Conservation (phyloP, 2,113 vertebrate genomes). For the Prunella himalayana region DNA sequence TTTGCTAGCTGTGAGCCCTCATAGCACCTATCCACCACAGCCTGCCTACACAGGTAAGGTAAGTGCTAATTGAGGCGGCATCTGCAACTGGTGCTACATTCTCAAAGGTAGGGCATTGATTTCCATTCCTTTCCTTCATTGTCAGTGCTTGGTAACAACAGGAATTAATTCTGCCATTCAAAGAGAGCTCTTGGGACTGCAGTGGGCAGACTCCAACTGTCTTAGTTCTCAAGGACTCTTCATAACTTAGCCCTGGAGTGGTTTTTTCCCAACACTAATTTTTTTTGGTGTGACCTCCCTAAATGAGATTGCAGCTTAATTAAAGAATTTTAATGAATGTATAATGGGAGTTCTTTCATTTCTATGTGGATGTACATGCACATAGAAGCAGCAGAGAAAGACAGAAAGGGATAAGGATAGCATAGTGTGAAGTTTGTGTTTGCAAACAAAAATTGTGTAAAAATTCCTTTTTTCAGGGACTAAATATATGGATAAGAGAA, state of each 20-base stretch:
- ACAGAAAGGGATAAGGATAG: background rate
- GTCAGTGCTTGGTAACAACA: background rate
- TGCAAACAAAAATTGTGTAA: background rate
- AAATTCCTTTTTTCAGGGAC: background rate
- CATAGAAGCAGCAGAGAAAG: background rate
- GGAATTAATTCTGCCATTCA: conserved; percentile 1
- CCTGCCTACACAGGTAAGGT: background rate
- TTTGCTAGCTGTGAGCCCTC: background rate
- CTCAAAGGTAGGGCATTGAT: background rate
- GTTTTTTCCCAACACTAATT: background rate
- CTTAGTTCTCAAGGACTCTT: background rate
- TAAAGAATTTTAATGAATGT: conserved; percentile 13
- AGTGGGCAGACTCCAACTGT: background rate
- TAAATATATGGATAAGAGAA: background rate
- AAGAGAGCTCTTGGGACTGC: background rate
- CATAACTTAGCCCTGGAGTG: background rate
- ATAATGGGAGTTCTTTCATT: background rate
- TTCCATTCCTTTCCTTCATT: background rate
- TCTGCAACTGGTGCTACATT: background rate
- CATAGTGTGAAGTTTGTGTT: background rate
- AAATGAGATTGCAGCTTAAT: conserved; percentile 31
- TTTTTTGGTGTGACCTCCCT: conserved; percentile 9
- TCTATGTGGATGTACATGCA: fast-evolving
- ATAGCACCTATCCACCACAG: background rate
- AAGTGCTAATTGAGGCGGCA: background rate